Conservation (phyloP, 2,888 invertebrate genomes). For the Zaprionus lineosus region DNA sequence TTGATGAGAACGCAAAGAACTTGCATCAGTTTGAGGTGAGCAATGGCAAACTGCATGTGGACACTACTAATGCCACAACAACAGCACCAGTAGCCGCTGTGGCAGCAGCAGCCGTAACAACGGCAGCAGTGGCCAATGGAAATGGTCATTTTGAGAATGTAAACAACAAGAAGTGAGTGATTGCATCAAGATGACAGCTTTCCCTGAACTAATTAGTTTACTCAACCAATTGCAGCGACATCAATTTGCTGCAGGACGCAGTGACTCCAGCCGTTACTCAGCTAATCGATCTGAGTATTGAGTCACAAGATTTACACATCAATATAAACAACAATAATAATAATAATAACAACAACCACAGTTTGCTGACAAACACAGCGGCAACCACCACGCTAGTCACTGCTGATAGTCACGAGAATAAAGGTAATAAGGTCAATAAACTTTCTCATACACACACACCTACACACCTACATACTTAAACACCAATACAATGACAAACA, state of each 20-base stretch:
- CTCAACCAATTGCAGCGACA: constrained; percentile 73
- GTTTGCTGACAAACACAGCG: constrained; percentile 81
- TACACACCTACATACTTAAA: too few relatives aligned
- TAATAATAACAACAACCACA: constrained; percentile 79
- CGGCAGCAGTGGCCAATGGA: constrained; percentile 79
- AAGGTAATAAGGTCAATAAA: constrained; percentile 78
- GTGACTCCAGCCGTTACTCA: constrained; percentile 79
- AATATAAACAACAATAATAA: constrained; percentile 79
- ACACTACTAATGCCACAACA: constrained; percentile 43
- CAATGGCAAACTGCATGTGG: constrained; percentile 80
- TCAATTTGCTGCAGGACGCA: constrained; percentile 81
- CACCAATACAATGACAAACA: too few relatives aligned
- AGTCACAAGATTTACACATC: constrained; percentile 81
- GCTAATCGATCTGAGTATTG: constrained; percentile 82
- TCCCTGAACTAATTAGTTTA: constrained; percentile 10
- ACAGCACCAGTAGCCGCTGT: constrained; percentile 18
- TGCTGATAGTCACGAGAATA: constrained; percentile 83
- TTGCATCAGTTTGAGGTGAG: constrained; percentile 80
- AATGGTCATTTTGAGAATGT: constrained; percentile 83
- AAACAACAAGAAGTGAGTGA: constrained; percentile 82
- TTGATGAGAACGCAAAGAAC: constrained; percentile 81
- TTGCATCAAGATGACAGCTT: background rate
- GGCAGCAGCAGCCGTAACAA: constrained; percentile 7
- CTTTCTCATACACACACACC: too few relatives aligned
- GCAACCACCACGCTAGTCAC: constrained; percentile 83